Evolutionary conservation across 53 echinoderm and acorn worm genomes (phyloP).

Genomic region (Mesocentrotus franciscanus): DNA sequence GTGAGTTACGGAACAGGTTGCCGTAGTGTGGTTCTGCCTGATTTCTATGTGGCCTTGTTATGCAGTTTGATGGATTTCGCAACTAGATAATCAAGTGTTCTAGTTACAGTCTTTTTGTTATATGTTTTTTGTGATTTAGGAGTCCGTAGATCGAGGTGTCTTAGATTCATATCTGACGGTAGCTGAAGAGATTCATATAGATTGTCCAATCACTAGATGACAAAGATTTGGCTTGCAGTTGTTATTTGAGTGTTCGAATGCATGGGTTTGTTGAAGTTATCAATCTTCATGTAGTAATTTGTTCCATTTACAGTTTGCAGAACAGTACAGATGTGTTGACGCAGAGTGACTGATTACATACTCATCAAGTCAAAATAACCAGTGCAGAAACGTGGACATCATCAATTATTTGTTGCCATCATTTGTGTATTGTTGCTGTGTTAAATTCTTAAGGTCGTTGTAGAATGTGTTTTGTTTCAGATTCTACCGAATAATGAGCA

Average conservation of each 20-base stretch:
- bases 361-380: not conserved
- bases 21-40: conserved; percentile 62
- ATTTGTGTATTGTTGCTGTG: not conserved
- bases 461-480: not conserved
- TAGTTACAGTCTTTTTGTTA: not conserved
- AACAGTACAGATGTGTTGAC: not conserved
- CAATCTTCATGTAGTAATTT: not conserved
- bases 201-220: not conserved
- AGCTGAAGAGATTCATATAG: not conserved
- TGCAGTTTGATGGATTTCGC: not conserved
- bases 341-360: not conserved
- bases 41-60: not conserved
- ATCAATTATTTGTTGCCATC: not conserved
- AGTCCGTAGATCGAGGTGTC: not conserved
- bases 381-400: not conserved
- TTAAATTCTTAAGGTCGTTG: not conserved
- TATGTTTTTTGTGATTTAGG: not conserved
- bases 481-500: not conserved
- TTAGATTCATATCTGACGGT: not conserved
- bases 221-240: not conserved
- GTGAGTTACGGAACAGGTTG: conserved; percentile 53
- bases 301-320: not conserved
- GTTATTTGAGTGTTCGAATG: not conserved
- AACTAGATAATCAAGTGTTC: not conserved
- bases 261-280: not conserved